Percentiles rank a stretch among this genome's conserved stretches.
Evolutionary conservation across 2,888 invertebrate species (phyloP).

Genomic region (Luffia ferchaultella): DNA sequence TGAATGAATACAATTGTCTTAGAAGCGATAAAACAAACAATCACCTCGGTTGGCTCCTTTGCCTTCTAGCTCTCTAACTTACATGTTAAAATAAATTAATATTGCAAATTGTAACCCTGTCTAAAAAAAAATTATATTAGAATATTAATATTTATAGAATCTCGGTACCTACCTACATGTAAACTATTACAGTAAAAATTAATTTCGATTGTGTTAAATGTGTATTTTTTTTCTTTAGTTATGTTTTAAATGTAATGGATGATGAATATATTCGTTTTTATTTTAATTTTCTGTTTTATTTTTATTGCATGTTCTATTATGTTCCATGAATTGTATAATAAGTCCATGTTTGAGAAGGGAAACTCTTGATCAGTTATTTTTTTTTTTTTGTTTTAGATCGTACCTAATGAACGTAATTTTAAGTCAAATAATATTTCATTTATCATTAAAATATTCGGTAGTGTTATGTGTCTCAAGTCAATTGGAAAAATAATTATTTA

Average conservation of each 20-base stretch:
- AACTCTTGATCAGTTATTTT: background rate
- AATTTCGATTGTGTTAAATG: slow-evolving; percentile 24
- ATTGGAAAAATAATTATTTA: no score
- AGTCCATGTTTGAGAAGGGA: no score
- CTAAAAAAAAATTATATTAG: background rate
- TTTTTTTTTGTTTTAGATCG: background rate
- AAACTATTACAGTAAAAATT: slow-evolving; percentile 3
- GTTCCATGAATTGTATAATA: no score
- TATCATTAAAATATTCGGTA: no score
- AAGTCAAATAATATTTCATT: no score
- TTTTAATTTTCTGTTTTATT: slow-evolving; percentile 59
- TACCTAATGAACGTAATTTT: no score
- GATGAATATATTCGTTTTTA: slow-evolving; percentile 65
- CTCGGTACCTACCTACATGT: slow-evolving; percentile 40
- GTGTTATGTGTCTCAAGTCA: no score
- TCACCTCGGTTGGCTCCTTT: background rate
- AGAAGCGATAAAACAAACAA: no score
- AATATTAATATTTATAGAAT: slow-evolving; percentile 43
- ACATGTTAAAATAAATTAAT: background rate
- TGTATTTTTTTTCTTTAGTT: slow-evolving; percentile 39
- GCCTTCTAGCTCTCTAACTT: background rate
- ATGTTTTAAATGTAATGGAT: slow-evolving; percentile 50
- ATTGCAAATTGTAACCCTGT: background rate
- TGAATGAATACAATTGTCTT: no score
- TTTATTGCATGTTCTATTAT: slow-evolving; percentile 45